phyloP scores from a whole-genome alignment of 2,113 vertebrate genomes.

The Laticauda laticaudata region DNA sequence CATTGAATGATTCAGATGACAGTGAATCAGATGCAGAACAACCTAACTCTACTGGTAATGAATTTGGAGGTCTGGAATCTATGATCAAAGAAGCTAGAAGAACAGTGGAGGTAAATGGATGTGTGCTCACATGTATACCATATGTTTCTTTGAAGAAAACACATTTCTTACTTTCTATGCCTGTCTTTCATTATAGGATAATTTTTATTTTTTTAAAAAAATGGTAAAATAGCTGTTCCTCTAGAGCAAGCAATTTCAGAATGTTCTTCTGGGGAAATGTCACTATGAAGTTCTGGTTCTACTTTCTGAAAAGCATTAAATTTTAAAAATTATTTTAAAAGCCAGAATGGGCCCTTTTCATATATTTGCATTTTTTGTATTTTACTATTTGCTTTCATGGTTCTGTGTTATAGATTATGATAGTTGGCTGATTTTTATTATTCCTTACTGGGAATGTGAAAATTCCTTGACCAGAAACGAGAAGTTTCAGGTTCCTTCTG shows the following conservation, averaged over 20 bases:
- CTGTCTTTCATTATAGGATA: not conserved
- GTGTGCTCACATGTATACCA: not conserved
- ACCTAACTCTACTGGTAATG: constrained; percentile 71
- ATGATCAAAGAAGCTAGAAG: constrained; percentile 98
- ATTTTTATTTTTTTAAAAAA: not conserved
- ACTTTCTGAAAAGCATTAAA: not conserved
- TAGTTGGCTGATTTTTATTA: not conserved
- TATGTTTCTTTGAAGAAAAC: not conserved
- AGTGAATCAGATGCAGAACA: constrained; percentile 90
- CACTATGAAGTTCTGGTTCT: not conserved
- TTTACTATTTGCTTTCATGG: not conserved
- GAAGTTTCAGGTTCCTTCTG: not conserved
- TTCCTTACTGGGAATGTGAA: not conserved
- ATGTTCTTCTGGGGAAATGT: not conserved
- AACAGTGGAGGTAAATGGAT: constrained; percentile 85
- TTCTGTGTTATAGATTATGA: not conserved
- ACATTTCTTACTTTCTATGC: not conserved
- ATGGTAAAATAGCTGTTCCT: not conserved
- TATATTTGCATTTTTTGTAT: not conserved
- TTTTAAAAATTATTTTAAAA: not conserved
- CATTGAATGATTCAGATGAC: constrained; percentile 89
- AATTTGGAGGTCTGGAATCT: constrained; percentile 92
- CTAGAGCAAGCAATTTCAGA: not conserved
- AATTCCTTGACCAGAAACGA: not conserved
- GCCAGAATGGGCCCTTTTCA: not conserved